Conservation (phyloP, 2,113 vertebrate species). For the Callopanchax toddi region DNA sequence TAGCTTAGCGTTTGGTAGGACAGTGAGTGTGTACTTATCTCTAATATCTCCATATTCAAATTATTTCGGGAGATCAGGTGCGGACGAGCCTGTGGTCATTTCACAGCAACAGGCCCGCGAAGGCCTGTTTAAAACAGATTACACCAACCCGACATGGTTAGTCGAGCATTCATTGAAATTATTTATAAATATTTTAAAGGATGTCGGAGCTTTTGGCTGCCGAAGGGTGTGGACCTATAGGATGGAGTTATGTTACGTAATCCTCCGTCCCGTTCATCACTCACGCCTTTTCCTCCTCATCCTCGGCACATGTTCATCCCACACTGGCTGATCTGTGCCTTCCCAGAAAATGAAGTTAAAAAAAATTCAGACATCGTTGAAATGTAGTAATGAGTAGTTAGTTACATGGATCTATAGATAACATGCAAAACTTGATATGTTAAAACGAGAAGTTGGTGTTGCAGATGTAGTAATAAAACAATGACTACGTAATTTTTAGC, state of each 20-base stretch:
- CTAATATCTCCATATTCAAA: constrained; percentile 1
- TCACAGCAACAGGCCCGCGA: constrained; percentile 45
- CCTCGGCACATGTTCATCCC: constrained; percentile 55
- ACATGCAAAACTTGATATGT: too few species aligned
- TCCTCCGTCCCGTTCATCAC: constrained; percentile 52
- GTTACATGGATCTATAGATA: too few species aligned
- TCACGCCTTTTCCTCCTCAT: constrained; percentile 47
- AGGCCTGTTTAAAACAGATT: neutral
- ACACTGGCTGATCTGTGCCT: constrained; percentile 33
- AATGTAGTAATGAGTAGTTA: too few species aligned
- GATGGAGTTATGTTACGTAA: constrained; percentile 70
- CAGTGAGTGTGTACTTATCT: neutral
- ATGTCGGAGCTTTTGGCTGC: constrained; percentile 23
- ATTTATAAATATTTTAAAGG: constrained; percentile 48
- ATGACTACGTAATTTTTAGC: too few species aligned
- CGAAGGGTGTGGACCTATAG: constrained; percentile 65
- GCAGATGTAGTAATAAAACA: too few species aligned
- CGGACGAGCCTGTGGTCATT: constrained; percentile 20
- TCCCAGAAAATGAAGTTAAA: neutral
- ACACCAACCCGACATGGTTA: neutral
- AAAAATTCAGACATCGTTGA: neutral
- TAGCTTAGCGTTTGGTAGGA: neutral
- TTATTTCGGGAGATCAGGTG: constrained; percentile 41
- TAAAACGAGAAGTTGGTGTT: too few species aligned
- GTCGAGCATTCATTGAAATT: constrained; percentile 1